Evolutionary conservation across 2,888 invertebrate species (phyloP), one percentile per base, ranked within the genome.

Genomic region (Eupsilia transversa): DNA sequence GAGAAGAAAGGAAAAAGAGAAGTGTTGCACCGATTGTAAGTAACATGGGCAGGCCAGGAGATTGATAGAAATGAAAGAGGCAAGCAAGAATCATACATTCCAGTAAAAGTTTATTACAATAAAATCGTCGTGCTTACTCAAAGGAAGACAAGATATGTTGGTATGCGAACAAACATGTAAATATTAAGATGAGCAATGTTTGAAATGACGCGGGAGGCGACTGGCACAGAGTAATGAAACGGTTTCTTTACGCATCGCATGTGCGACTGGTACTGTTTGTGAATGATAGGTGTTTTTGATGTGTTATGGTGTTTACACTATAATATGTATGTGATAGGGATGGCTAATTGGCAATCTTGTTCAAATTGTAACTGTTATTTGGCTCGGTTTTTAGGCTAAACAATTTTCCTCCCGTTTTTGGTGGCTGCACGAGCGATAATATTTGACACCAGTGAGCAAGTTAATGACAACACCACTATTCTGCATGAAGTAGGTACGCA

Each of bases 81-180:
- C n/a, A 72, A 27, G 17, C n/a, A n/a, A n/a, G n/a, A n/a, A n/a
- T n/a, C n/a, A n/a, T n/a, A n/a, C n/a, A n/a, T 46, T 46, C 7
- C 46, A 35, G 20, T 17, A 61, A 17, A 56, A 41, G 54, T 49
- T 10, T 23, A 35, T 57, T 64, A 9, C 56, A 76, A 46, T 61
- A 35, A 14, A 41, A 75, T 6, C 30, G 20, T 30, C 7, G 6
- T 46, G 30, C n/a, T 67, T 35, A 30, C 35, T 30, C 9, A 14
- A 74, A 73, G 30, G 52, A 57, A 63, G 52, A 33, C 17, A 10
- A 54, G 38, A 38, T 30, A 9, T 27, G 54, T 46, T 38, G 46
- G 30, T 61, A 80, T 77, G 67, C 59, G 41, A 65, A 23, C 49
- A 7, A 33, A 46, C 46, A 12, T 49, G 67, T 83, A 83, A 82